Base-by-base conservation (phyloP, 2,113 vertebrate genomes). In the Cisticola juncidis region DNA sequence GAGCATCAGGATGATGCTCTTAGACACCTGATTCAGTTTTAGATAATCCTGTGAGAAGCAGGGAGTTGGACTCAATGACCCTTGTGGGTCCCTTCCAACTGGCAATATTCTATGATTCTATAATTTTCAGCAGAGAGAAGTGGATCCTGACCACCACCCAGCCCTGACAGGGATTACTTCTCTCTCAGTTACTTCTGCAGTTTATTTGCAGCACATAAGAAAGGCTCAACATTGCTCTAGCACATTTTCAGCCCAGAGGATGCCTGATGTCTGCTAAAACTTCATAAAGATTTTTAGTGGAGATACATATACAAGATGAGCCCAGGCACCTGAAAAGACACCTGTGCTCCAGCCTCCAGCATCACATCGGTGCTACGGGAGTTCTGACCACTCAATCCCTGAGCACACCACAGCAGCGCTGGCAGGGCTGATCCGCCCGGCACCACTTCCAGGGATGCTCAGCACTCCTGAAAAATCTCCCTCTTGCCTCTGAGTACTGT, bases 401-500 rank as follows among this genome's bases (percentile, higher is more conserved):
- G 47, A 40, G 62, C 38, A 3, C 72, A 10, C 8, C 54, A 4
- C 51, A 17, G 83, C 70, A 10, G 47, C 19, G 22, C 74, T 22
- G 29, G n/a, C 74, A 19, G 54, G 0, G 36, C n/a, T 23, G 9
- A 7, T 36, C 24, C 12, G 5, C 65, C 51, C 5, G 4, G 35
- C 74, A 9, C 10, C 20, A 1, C 54, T 40, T 18, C 35, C 88
- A 80, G 71, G 40, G 62, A 29, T 66, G 71, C 68, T 88, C 64
- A 21, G 58, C 28, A 2, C 54, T 42, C 45, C 80, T 28, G 47
- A 35, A 42, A 25, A 26, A 8, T 14, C 29, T 36, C n/a, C 26
- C 50, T 58, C 25, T 14, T 15, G 22, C 47, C 44, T 23, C 36
- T 0, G 40, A 18, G 28, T 6, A 0, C 0, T 12, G 3, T 0